Evolutionary conservation across 2,888 invertebrate species (phyloP).

Genomic region (Lamellibrachia satsuma): DNA sequence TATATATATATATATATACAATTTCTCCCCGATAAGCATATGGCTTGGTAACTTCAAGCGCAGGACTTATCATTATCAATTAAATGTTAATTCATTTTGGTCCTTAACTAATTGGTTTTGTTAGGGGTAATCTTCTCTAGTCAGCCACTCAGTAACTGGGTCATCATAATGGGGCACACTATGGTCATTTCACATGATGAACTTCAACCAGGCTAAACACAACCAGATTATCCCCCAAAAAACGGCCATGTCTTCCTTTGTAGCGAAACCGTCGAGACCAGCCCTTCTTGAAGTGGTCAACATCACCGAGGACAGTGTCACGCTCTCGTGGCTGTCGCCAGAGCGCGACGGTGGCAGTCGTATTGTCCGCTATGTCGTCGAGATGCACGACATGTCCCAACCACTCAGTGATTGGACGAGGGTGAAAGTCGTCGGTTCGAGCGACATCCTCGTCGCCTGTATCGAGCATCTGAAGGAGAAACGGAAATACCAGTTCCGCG

Average conservation of each 20-base stretch:
- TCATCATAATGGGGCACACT: neutral
- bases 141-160: neutral
- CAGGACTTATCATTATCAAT: too few relatives aligned
- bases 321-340: constrained; percentile 62
- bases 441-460: constrained; percentile 38
- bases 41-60: too few relatives aligned
- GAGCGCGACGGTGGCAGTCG: constrained; percentile 63
- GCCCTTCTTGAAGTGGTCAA: constrained; percentile 48
- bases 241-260: neutral
- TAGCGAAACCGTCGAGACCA: constrained; percentile 36
- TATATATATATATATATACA: too few relatives aligned
- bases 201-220: neutral
- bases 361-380: constrained; percentile 61
- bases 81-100: too few relatives aligned
- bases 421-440: constrained; percentile 42
- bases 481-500: constrained; percentile 44
- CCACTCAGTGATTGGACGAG: constrained; percentile 58
- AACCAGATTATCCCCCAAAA: neutral
- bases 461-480: constrained; percentile 43
- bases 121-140: neutral
- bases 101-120: too few relatives aligned
- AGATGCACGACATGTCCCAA: constrained; percentile 65
- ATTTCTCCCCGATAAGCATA: too few relatives aligned
- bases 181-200: neutral
- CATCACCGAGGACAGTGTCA: constrained; percentile 60